These are phyloP conservation scores for Liasis olivaceus DNA, from an alignment of 2,797 vertebrate species.

Conservation along the genomic window DNA sequence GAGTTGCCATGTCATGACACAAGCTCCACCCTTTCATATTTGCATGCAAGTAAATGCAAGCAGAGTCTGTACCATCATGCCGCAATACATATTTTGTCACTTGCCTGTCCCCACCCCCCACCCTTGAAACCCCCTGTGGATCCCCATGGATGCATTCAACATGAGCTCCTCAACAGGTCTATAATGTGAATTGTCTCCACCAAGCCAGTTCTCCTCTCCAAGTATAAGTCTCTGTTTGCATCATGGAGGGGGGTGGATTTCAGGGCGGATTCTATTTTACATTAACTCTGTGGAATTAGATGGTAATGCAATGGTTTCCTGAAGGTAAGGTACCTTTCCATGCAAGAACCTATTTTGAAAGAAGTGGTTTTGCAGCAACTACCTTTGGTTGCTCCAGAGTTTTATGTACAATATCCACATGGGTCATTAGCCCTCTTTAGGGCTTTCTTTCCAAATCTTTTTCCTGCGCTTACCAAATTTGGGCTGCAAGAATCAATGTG, in stretches of 20 bases:
- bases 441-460: conserved; percentile 25
- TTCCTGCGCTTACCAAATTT: background rate
- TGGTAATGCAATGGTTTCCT: background rate
- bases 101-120: background rate
- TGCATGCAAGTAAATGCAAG: background rate
- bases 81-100: background rate
- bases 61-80: background rate
- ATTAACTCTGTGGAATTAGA: background rate
- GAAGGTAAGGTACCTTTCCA: background rate
- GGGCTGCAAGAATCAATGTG: background rate
- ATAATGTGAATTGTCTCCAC: background rate
- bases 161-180: background rate
- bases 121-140: background rate
- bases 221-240: background rate
- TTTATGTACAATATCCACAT: background rate
- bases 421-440: conserved; percentile 42
- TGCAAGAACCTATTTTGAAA: background rate
- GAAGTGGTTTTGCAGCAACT: background rate
- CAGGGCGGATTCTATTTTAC: background rate
- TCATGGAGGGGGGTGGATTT: background rate
- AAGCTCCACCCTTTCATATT: background rate
- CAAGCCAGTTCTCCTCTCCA: background rate
- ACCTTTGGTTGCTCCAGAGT: conserved; percentile 39
- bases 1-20: background rate
- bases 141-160: background rate